Base-by-base conservation (phyloP, 2,888 invertebrate genomes). In the Xestia ashworthii region DNA sequence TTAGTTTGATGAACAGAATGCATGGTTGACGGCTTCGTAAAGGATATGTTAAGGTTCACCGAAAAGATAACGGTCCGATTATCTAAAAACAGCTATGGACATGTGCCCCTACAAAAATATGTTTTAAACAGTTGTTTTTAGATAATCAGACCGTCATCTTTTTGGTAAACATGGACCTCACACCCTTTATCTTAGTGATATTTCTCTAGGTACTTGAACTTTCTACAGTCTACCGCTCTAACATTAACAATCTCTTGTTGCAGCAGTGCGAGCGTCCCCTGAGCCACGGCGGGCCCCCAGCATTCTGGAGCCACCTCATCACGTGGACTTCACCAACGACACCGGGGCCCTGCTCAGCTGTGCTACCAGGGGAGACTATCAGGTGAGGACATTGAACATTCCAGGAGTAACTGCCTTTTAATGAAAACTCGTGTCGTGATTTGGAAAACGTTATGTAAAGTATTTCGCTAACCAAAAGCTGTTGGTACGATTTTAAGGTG, bases 271-370 rank as follows among this genome's bases (percentile, higher is more conserved):
- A 69, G 97, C 96, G 78, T 94, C 95, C 44, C 96, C 96, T 89
- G 98, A 98, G 95, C 97, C 98, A 78, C 98, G 98, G 90, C 98
- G 98, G 86, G 97, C 98, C 80, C 96, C 92, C 14, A 82, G 97
- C 89, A 97, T 98, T 94, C 95, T 97, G 89, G 98, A 98, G 92
- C 98, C 98, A 8, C 97, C 98, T 46, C 98, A 98, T 91, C 97
- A 97, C 92, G 97, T 98, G 79, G 98, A 98, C 94, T 98, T 98
- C 95, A 98, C 98, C 90, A 98, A 98, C 95, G 98, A 98, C 92
- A 97, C 98, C 0, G 98, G 98, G 19, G 97, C 97, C 62, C 96
- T 97, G 77, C 97, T 98, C 88, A 98, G 97, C 93, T 98, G 98
- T 91, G 97, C 97, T 68, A 98, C 98, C 22, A 97, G 97, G 91